Percentiles rank a stretch among this genome's conserved stretches.
These are phyloP conservation scores for Microctonus hyperodae DNA, from an alignment of 2,888 invertebrate species.

Conservation along the genomic window DNA sequence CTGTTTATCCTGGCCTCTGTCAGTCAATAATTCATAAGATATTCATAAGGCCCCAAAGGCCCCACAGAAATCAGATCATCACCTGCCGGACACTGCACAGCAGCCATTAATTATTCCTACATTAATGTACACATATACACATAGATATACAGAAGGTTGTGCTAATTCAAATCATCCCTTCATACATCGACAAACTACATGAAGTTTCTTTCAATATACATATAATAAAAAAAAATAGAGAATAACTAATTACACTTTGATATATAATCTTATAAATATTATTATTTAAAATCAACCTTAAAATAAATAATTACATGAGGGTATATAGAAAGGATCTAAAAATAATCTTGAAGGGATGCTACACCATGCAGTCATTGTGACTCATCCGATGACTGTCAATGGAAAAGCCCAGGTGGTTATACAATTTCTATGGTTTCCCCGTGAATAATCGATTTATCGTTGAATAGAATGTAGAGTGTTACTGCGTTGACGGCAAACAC, in stretches of 20 bases:
- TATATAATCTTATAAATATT: too few species aligned
- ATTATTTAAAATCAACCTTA: not conserved
- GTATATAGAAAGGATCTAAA: not conserved
- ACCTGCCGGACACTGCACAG: not conserved
- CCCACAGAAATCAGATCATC: constrained; percentile 1
- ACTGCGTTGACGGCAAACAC: constrained; percentile 3
- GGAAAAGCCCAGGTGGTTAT: constrained; percentile 17
- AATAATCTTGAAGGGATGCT: not conserved
- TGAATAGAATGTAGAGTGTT: not conserved
- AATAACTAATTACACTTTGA: not conserved
- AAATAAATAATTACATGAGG: not conserved
- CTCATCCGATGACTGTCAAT: constrained; percentile 5
- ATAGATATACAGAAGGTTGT: not conserved
- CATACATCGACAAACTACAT: not conserved
- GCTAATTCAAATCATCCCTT: constrained; percentile 15
- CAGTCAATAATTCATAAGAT: constrained; percentile 8
- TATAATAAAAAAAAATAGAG: constrained; percentile 1
- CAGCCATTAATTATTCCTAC: not conserved
- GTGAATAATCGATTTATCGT: constrained; percentile 26
- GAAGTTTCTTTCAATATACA: constrained; percentile 4
- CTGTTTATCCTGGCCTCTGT: not conserved
- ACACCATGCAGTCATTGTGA: not conserved
- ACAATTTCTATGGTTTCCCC: constrained; percentile 26
- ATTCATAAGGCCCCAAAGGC: constrained; percentile 6
- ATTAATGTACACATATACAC: not conserved